Evolutionary conservation across 2,113 vertebrate genomes (phyloP), one percentile per base, ranked within the genome.

Genomic region (Zosterops borbonicus): DNA sequence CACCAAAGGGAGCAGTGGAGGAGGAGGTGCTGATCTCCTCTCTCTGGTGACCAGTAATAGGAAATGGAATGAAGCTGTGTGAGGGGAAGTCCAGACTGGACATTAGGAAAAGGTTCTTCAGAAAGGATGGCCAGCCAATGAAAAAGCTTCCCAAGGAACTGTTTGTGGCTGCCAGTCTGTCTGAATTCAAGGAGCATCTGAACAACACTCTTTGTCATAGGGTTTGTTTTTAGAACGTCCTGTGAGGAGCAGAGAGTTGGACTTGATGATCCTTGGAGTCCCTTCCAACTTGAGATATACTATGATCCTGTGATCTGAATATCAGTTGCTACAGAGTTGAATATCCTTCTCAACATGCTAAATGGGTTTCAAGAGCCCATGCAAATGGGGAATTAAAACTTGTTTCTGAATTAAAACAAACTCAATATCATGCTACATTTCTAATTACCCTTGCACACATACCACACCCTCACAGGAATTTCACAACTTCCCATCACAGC

Each of bases 321-420:
- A 87, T 62, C 68, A 31, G 1, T 44, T 24, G 16, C 16, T 71
- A 22, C 21, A 37, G 63, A 41, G 31, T 5, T 52, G 28, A 62
- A 83, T 31, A 64, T 55, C 39, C 70, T 52, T 41, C 37, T 69
- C 29, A 70, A 7, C 13, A 31, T 60, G 20, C 20, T 33, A 79
- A 13, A 46, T 0, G 5, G 46, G 8, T 56, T 75, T 46, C 23
- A 24, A 69, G 33, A 49, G 60, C 16, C 65, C 0, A 1, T 52
- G 20, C 37, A 79, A 83, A 62, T 24, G 55, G 75, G 17, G 13
- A 83, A 41, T 35, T 82, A 24, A 64, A 60, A 69, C 7, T 53
- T 88, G 18, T 41, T 89, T 87, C 46, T 46, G 62, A 63, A 31
- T n/a, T 42, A 59, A 85, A 41, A 73, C 21, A 64, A 73, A 44